Evolutionary conservation across 2,888 invertebrate species (phyloP).

Genomic region (Mystacides longicornis): DNA sequence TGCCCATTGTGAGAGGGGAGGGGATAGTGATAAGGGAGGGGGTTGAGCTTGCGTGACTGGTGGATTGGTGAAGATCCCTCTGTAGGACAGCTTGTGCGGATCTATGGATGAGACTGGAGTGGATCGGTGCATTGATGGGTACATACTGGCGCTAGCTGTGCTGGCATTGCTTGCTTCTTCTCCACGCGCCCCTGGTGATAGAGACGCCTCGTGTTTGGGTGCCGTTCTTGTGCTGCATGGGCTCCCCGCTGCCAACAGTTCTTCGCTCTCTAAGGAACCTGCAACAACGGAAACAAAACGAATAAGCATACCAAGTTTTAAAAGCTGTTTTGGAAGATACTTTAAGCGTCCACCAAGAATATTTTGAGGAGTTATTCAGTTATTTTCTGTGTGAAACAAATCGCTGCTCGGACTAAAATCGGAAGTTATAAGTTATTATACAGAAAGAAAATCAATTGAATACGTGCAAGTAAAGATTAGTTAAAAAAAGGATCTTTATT

Average conservation of each 20-base stretch:
- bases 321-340: too few species aligned
- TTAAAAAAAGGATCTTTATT: too few species aligned
- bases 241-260: conserved; percentile 52
- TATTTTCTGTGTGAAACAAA: too few species aligned
- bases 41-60: conserved; percentile 37
- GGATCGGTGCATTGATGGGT: conserved; percentile 44
- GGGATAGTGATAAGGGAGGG: conserved; percentile 44
- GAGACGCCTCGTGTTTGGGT: conserved; percentile 56
- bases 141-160: conserved; percentile 53
- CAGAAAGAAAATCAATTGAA: too few species aligned
- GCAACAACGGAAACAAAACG: too few species aligned
- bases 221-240: conserved; percentile 45
- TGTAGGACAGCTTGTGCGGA: conserved; percentile 53
- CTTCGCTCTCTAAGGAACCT: conserved; percentile 77
- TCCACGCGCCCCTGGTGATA: conserved; percentile 62
- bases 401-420: too few species aligned
- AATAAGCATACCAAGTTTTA: too few species aligned
- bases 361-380: too few species aligned
- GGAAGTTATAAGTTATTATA: too few species aligned
- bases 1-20: conserved; percentile 63
- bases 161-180: conserved; percentile 69
- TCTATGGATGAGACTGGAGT: conserved; percentile 46
- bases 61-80: conserved; percentile 66
- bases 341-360: too few species aligned
- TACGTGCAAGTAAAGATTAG: too few species aligned